Conservation (phyloP, 2,113 vertebrate species). For the Myotis davidii region DNA sequence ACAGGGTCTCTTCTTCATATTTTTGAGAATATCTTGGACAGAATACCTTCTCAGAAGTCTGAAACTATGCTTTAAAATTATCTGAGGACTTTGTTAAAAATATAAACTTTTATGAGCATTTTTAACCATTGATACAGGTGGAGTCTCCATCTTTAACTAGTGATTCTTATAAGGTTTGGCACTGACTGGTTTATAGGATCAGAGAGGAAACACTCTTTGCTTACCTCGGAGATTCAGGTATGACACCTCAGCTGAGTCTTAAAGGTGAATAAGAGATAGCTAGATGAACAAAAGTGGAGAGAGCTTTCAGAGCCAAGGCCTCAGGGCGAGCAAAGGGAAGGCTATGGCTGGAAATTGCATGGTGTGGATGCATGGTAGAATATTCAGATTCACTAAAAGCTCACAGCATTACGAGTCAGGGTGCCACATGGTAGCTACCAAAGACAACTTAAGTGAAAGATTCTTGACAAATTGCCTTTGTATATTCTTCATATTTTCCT, state of each 20-base stretch:
- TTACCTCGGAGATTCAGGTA: background rate
- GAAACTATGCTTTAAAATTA: background rate
- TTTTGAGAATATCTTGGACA: background rate
- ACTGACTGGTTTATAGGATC: background rate
- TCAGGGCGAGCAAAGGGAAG: background rate
- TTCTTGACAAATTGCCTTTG: background rate
- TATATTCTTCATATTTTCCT: background rate
- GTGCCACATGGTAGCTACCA: fast-evolving
- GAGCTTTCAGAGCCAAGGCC: background rate
- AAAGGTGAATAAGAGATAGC: background rate
- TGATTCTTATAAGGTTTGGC: background rate
- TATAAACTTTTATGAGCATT: background rate
- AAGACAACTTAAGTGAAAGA: background rate
- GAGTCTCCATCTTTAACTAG: background rate
- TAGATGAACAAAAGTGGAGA: background rate
- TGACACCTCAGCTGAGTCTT: background rate
- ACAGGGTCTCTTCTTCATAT: background rate
- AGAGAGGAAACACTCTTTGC: background rate
- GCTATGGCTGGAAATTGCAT: background rate
- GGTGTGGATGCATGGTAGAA: background rate
- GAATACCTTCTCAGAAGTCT: background rate
- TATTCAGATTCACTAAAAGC: background rate
- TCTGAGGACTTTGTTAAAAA: background rate
- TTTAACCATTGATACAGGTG: background rate
- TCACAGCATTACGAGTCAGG: background rate